These are phyloP conservation scores for Neodiprion lecontei DNA, from an alignment of 1,140 invertebrate species.

Conservation along the genomic window DNA sequence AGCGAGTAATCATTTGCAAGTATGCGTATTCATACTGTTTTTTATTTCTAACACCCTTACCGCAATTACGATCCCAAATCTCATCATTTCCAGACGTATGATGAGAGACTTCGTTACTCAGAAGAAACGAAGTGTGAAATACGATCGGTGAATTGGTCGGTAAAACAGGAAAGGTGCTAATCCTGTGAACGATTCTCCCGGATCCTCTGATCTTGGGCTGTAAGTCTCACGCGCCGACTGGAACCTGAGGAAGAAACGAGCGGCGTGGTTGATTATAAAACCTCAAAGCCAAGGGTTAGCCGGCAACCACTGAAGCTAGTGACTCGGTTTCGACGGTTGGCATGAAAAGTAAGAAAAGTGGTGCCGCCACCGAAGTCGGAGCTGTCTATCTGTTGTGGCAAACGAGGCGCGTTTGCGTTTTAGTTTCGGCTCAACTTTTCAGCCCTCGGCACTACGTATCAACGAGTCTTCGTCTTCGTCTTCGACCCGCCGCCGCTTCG, in stretches of 20 bases:
- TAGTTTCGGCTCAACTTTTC: background rate
- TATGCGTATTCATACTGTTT: too few relatives aligned
- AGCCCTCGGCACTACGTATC: background rate
- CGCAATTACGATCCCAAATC: too few relatives aligned
- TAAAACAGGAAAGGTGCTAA: too few relatives aligned
- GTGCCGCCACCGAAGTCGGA: background rate
- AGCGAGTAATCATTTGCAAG: too few relatives aligned
- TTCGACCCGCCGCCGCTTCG: background rate
- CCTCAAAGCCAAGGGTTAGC: background rate
- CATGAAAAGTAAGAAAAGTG: background rate
- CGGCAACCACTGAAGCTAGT: background rate
- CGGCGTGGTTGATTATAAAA: background rate
- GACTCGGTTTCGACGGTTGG: background rate
- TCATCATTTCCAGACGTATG: too few relatives aligned
- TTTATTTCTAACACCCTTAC: too few relatives aligned
- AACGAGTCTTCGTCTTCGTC: too few relatives aligned
- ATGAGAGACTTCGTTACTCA: too few relatives aligned
- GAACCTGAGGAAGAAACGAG: background rate
- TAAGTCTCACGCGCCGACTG: background rate
- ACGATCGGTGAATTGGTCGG: too few relatives aligned
- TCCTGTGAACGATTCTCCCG: background rate
- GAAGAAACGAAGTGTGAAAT: too few relatives aligned
- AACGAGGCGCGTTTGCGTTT: conserved; percentile 1
- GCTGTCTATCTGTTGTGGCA: background rate
- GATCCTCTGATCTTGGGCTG: background rate